Base-by-base conservation (phyloP, 2,888 invertebrate species). In the Cetonia aurata region DNA sequence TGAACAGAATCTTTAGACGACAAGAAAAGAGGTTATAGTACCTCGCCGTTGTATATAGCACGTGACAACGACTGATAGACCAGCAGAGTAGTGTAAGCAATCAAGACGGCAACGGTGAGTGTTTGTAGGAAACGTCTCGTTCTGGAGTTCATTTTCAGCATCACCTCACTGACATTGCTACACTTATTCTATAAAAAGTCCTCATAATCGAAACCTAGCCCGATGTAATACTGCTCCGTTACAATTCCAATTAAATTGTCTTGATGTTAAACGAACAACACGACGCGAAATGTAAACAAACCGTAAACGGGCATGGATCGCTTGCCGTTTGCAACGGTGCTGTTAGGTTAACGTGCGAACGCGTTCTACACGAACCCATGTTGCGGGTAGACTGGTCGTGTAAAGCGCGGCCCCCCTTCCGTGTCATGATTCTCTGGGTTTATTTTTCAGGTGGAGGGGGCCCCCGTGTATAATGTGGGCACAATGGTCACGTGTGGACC, bases 351-450 rank as follows among this genome's bases (percentile, higher is more conserved):
- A 59, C 60, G 60, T 57, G 59, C 60, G 69, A 25, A 15, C 69
- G 60, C 60, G 60, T 59, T 60, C 60, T 69, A 60, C 53, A 80
- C 80, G 68, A 87, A 86, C 77, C 86, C 88, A 74, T 87, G 84
- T 65, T 85, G 81, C 76, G 85, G 81, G 76, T 83, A 85, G 69
- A 85, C 78, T 81, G 85, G 85, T 84, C 83, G 85, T 82, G 84
- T 83, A 78, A 83, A 80, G 75, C 81, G 75, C 70, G 85, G 83
- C 78, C 79, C 84, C 83, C 86, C 86, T 83, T 84, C 86, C 78
- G 67, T 67, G 13, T 17, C 62, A 33, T 37, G 62, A 50, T 48
- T 44, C 33, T 15, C 62, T 25, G 50, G 62, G 19, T 48, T 31
- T 62, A 48, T 50, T 50, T 62, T 50, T 17, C 62, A 62, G 62